Percentiles rank a stretch among this genome's conserved stretches.
Evolutionary conservation across 2,113 vertebrate species (phyloP).

Genomic region (Pholis gunnellus): DNA sequence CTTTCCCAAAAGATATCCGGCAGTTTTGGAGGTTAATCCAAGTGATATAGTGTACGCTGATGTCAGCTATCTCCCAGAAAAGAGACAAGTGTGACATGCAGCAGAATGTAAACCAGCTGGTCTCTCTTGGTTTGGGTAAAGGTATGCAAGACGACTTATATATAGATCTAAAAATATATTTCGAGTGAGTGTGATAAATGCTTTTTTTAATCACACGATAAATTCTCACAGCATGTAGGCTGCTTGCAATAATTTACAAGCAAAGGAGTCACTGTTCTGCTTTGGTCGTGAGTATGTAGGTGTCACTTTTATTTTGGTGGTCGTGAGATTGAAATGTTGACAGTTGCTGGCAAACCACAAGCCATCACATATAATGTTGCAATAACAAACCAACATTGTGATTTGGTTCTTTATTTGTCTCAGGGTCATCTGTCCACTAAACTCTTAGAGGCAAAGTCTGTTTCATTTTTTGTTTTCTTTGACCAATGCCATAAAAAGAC

Average conservation of each 20-base stretch:
- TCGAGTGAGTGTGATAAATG: neutral
- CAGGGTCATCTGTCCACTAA: neutral
- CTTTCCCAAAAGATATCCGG: conserved; percentile 63
- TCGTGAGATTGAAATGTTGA: neutral
- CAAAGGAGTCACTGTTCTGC: neutral
- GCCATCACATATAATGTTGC: neutral
- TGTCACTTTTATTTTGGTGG: conserved; percentile 9
- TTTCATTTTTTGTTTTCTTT: neutral
- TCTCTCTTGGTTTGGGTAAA: conserved; percentile 2
- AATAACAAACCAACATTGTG: neutral
- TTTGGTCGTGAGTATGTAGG: neutral
- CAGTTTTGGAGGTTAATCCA: conserved; percentile 1
- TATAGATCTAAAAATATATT: conserved; percentile 15
- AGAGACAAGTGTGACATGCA: neutral
- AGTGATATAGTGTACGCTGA: conserved; percentile 60
- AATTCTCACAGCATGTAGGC: neutral
- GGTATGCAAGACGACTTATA: neutral
- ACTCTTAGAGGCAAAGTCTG: neutral
- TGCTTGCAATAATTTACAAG: conserved; percentile 3
- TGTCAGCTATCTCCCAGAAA: conserved; percentile 46
- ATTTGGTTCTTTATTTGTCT: neutral
- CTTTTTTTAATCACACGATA: neutral
- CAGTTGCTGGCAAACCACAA: neutral
- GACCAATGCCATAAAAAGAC: neutral
- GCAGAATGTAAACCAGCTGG: neutral